Percentiles rank a stretch among this genome's conserved stretches.
Conservation (phyloP, 2,888 invertebrate genomes). For the Altica lythri region DNA sequence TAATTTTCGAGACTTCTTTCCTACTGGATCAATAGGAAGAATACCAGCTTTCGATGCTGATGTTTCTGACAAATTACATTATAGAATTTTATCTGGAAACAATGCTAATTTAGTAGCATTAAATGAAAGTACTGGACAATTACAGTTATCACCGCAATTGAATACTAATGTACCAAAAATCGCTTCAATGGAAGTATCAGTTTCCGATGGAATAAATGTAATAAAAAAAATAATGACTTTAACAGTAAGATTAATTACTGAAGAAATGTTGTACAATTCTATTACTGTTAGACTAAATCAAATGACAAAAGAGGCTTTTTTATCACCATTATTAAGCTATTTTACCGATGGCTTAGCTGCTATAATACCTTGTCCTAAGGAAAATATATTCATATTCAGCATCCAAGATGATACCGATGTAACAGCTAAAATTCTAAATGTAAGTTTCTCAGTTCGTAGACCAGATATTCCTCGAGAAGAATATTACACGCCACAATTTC, state of each 20-base stretch:
- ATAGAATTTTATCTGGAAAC: slow-evolving; percentile 87
- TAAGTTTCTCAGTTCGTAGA: slow-evolving; percentile 87
- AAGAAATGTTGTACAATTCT: slow-evolving; percentile 92
- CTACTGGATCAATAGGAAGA: slow-evolving; percentile 86
- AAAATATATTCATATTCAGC: slow-evolving; percentile 91
- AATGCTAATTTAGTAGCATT: slow-evolving; percentile 87
- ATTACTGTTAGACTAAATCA: slow-evolving; percentile 91
- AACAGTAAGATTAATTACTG: slow-evolving; percentile 87
- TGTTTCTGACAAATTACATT: slow-evolving; percentile 83
- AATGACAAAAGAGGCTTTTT: slow-evolving; percentile 90
- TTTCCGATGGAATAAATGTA: slow-evolving; percentile 92
- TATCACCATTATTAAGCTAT: slow-evolving; percentile 84
- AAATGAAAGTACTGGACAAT: slow-evolving; percentile 81
- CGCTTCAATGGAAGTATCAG: slow-evolving; percentile 92
- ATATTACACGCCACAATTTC: slow-evolving; percentile 85
- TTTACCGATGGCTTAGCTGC: slow-evolving; percentile 91
- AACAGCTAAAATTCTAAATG: slow-evolving; percentile 83
- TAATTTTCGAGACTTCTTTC: slow-evolving; percentile 92
- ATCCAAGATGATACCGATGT: slow-evolving; percentile 92
- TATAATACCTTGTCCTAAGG: slow-evolving; percentile 88
- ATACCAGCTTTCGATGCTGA: slow-evolving; percentile 96
- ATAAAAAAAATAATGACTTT: slow-evolving; percentile 91
- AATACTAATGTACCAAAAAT: slow-evolving; percentile 95
- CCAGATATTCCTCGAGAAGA: slow-evolving; percentile 78
- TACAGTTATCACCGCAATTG: slow-evolving; percentile 87